Conservation (phyloP, 2,797 vertebrate species). For the Hylomyscus alleni region DNA sequence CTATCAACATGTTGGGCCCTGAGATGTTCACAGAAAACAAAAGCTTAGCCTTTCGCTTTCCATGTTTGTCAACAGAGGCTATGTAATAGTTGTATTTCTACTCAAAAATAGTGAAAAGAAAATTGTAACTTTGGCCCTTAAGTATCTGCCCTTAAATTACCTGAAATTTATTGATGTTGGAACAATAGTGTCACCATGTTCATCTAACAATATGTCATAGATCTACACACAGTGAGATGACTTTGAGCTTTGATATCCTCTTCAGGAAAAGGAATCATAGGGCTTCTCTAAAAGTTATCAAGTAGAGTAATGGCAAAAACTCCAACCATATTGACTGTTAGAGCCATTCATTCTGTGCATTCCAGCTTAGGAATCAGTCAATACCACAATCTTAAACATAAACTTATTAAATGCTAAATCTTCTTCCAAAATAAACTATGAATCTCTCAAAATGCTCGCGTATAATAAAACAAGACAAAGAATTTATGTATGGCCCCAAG, state of each 20-base stretch:
- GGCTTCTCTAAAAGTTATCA: neutral
- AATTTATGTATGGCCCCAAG: neutral
- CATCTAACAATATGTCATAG: neutral
- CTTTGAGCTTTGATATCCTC: constrained; percentile 46
- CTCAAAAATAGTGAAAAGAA: constrained; percentile 30
- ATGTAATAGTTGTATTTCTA: neutral
- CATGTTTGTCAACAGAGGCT: neutral
- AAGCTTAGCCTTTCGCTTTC: neutral
- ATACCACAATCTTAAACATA: constrained; percentile 65
- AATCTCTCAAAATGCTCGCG: constrained; percentile 41
- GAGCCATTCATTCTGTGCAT: neutral
- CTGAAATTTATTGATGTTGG: neutral
- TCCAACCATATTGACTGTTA: neutral
- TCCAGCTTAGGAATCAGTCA: constrained; percentile 42
- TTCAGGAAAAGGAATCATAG: constrained; percentile 32
- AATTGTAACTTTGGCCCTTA: neutral
- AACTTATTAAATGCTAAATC: constrained; percentile 62
- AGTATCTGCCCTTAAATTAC: neutral
- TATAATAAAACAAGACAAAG: constrained; percentile 65
- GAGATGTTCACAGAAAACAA: neutral
- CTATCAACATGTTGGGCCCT: neutral
- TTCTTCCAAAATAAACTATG: constrained; percentile 64
- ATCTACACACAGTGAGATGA: neutral
- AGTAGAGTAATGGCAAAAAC: constrained; percentile 41
- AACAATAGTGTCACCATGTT: neutral